Evolutionary conservation across 64 coral and sea anemone genomes (phyloP), one percentile per base, ranked within the genome.

Genomic region (Montipora cactus): DNA sequence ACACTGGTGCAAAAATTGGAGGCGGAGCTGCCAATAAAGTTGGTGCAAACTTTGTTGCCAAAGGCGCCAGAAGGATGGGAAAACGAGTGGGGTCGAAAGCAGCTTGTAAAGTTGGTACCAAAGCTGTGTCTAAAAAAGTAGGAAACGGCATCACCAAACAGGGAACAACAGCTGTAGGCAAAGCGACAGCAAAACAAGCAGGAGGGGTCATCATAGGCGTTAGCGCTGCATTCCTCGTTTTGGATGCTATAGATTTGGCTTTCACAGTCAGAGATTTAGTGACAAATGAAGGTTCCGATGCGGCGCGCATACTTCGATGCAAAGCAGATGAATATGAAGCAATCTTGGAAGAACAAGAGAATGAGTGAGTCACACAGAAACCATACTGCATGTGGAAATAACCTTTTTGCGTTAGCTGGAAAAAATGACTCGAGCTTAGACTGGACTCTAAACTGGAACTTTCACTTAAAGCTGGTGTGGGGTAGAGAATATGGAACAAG

Each of bases 251-350:
- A 37, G 81, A 85, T 8, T 19, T 85, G 81, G 7, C 37, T 3
- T 69, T 49, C 16, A 85, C 81, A 46, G 81, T 85, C 37, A 47
- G 62, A 70, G 81, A 85, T 85, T 69, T 85, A 3, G 19, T 85
- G 58, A 20, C 68, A 1, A 70, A 85, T 28, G 8, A 85, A 49
- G 81, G 81, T 8, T 85, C 81, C 10, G 61, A 85, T 10, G 81
- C 81, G 19, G 59, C 81, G 4, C 28, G 45, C 47, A 18, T 23
- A 16, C 81, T 85, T 15, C 44, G 81, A 85, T 46, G 47, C 15
- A 85, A 48, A 49, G 81, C 81, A 85, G 25, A 71, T n/a, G 81
- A 85, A 70, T 49, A 69, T 19, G 81, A 85, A 70, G 5, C 53
- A 11, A 6, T 57, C 53, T 11, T 57, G 53, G 53, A 57, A 8